Evolutionary conservation across 2,888 invertebrate species (phyloP).

Genomic region (Diabrotica balteata): DNA sequence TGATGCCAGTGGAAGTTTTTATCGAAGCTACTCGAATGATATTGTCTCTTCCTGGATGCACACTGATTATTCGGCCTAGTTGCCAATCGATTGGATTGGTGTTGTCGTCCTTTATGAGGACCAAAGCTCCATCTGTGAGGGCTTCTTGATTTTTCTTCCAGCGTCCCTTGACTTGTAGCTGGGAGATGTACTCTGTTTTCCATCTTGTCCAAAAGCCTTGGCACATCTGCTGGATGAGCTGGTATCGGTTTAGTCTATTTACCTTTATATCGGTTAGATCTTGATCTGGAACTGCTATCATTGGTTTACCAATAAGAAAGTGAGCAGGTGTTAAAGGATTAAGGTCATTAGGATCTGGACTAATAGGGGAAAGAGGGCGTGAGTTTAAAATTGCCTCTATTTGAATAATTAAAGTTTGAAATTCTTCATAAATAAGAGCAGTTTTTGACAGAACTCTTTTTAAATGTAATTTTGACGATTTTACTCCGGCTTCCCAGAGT

Average conservation of each 20-base stretch:
- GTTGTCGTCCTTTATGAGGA: not conserved
- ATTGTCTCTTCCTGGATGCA: no score
- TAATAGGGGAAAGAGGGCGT: slow-evolving; percentile 38
- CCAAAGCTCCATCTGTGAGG: no score
- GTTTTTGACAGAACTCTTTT: slow-evolving; percentile 33
- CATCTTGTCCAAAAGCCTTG: slow-evolving; percentile 26
- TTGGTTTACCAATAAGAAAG: slow-evolving; percentile 23
- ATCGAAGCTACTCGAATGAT: no score
- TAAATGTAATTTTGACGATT: not conserved
- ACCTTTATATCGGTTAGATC: not conserved
- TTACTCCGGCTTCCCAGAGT: not conserved
- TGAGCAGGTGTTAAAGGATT: slow-evolving; percentile 10
- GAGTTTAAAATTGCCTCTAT: slow-evolving; percentile 46
- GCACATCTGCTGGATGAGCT: slow-evolving; percentile 27
- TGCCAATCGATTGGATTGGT: no score
- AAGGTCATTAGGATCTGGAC: slow-evolving; percentile 30
- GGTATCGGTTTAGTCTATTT: slow-evolving; percentile 15
- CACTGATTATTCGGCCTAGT: no score
- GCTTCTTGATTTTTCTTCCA: not conserved
- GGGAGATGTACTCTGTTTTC: not conserved
- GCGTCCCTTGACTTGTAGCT: not conserved
- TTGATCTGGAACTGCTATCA: slow-evolving; percentile 8
- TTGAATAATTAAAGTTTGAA: slow-evolving; percentile 39
- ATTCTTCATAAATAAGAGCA: slow-evolving; percentile 41
- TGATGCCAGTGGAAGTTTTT: no score